These are phyloP conservation scores for Pantherophis vulpinus DNA, from an alignment of 2,797 vertebrate genomes.

Conservation along the genomic window DNA sequence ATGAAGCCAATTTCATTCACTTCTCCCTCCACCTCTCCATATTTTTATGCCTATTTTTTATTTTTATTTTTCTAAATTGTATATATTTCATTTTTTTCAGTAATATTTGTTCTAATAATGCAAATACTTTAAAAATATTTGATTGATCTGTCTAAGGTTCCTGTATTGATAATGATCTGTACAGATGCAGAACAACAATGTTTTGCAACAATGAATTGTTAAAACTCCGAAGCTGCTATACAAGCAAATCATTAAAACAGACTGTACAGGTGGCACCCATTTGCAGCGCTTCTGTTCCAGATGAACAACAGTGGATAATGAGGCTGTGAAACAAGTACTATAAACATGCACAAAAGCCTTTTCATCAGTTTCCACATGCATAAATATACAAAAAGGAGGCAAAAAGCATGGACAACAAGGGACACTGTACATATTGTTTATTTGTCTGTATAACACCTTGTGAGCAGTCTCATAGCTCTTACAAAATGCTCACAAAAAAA, in stretches of 20 bases:
- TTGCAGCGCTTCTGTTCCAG: neutral
- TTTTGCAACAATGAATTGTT: neutral
- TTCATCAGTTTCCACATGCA: neutral
- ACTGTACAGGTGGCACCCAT: neutral
- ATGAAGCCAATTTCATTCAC: neutral
- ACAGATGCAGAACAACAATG: neutral
- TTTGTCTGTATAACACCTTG: neutral
- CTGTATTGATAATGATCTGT: neutral
- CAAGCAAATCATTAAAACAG: neutral
- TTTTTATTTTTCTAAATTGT: neutral
- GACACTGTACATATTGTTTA: neutral
- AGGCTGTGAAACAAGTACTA: conserved; percentile 3
- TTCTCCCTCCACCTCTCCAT: neutral
- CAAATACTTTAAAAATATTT: neutral
- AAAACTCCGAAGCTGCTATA: neutral
- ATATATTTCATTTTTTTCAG: neutral
- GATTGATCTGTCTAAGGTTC: neutral
- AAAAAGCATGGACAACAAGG: neutral
- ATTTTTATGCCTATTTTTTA: neutral
- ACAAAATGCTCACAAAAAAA: neutral
- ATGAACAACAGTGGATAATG: neutral
- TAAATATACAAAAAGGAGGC: neutral
- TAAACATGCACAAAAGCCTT: neutral
- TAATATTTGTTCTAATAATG: neutral
- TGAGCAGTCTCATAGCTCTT: neutral